Evolutionary conservation across 2,113 vertebrate genomes (phyloP).

Genomic region (Herpetotheres cachinnans): DNA sequence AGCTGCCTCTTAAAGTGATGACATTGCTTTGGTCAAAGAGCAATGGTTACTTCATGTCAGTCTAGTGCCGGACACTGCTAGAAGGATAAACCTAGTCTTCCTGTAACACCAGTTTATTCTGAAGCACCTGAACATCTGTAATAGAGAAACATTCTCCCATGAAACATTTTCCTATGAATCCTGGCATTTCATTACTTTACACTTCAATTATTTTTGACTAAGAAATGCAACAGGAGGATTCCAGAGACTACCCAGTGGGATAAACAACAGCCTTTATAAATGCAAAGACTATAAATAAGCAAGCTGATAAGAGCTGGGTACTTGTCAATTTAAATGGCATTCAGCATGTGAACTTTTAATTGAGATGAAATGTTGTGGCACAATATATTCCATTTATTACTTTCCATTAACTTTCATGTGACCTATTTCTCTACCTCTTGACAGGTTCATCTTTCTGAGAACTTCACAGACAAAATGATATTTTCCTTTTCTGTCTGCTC

Average conservation of each 20-base stretch:
- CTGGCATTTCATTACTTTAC: slow-evolving; percentile 47
- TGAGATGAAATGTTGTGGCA: slow-evolving; percentile 54
- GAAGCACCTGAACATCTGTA: slow-evolving; percentile 25
- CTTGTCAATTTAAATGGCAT: slow-evolving; percentile 62
- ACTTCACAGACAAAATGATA: slow-evolving; percentile 55
- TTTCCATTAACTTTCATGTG: slow-evolving; percentile 58
- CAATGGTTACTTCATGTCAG: background rate
- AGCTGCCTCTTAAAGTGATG: background rate
- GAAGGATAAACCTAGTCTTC: background rate
- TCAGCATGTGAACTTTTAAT: slow-evolving; percentile 67
- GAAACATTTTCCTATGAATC: slow-evolving; percentile 46
- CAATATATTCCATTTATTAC: slow-evolving; percentile 44
- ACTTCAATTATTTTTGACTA: slow-evolving; percentile 59
- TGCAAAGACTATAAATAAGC: slow-evolving; percentile 21
- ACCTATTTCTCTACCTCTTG: slow-evolving; percentile 64
- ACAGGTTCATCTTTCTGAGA: slow-evolving; percentile 65
- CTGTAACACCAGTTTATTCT: background rate
- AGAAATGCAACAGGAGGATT: slow-evolving; percentile 50
- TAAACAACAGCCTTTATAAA: slow-evolving; percentile 65
- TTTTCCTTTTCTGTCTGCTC: slow-evolving; percentile 30
- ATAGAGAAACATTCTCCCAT: slow-evolving; percentile 57
- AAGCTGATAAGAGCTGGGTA: slow-evolving; percentile 18
- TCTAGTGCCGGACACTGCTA: background rate
- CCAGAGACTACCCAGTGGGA: slow-evolving; percentile 32
- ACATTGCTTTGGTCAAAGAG: background rate